Percentiles rank a stretch among this genome's conserved stretches.
Conservation (phyloP, 2,797 vertebrate species). For the Mormyrops boulengeri region DNA sequence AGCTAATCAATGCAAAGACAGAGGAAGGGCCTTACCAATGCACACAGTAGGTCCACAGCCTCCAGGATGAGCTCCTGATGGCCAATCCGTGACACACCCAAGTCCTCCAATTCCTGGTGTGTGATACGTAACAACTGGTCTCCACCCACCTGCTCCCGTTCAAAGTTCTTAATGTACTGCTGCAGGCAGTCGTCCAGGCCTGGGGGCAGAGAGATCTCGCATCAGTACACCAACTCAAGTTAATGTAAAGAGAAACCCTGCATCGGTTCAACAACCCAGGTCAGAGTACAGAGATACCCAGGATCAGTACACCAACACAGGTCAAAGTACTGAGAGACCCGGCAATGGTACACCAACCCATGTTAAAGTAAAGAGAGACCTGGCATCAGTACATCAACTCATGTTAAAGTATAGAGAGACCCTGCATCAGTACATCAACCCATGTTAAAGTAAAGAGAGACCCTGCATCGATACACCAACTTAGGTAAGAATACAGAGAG, state of each 20-base stretch:
- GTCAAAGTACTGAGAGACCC: neutral
- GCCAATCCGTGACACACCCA: conserved; percentile 92
- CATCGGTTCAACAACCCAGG: neutral
- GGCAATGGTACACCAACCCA: neutral
- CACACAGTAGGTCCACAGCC: conserved; percentile 93
- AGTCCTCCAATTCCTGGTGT: conserved; percentile 93
- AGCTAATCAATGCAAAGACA: neutral
- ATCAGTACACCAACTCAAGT: neutral
- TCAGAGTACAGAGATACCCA: neutral
- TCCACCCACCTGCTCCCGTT: conserved; percentile 91
- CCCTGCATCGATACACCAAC: neutral
- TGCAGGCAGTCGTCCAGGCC: conserved; percentile 95
- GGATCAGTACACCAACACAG: neutral
- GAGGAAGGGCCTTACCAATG: conserved; percentile 73
- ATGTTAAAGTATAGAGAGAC: neutral
- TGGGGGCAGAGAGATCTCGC: conserved; percentile 37
- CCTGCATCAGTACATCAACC: neutral
- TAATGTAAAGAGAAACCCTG: neutral
- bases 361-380: neutral
- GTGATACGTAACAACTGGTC: conserved; percentile 94
- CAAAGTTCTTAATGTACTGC: conserved; percentile 96
- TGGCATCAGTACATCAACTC: neutral
- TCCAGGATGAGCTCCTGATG: conserved; percentile 97
- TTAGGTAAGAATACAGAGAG: neutral
- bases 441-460: too few species aligned